Evolutionary conservation across 2,888 invertebrate genomes (phyloP).

Genomic region (Morinoia aosen): DNA sequence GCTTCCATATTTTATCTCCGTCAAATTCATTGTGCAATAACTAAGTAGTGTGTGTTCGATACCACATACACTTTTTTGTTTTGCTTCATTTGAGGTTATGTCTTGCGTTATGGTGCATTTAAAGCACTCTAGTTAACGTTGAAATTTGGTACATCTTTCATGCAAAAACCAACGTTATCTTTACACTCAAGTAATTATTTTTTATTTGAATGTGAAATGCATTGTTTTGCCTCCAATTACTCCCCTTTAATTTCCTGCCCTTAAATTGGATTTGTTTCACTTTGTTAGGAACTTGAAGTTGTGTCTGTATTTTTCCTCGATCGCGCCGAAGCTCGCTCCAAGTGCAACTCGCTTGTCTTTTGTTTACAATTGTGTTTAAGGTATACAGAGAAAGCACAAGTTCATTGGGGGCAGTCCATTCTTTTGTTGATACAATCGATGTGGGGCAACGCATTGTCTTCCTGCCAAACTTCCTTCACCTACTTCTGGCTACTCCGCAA

Average conservation of each 20-base stretch:
- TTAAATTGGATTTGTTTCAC: not conserved
- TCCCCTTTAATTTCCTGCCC: not conserved
- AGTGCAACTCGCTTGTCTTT: slow-evolving; percentile 12
- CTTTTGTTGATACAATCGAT: slow-evolving; percentile 41
- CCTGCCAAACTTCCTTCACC: slow-evolving; percentile 11
- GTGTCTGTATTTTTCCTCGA: not conserved
- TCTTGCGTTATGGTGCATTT: not conserved
- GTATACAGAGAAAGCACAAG: slow-evolving; percentile 5
- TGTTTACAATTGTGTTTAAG: not conserved
- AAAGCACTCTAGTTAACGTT: not conserved
- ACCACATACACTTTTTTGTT: not conserved
- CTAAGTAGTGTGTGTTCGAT: not conserved
- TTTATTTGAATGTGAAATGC: not conserved
- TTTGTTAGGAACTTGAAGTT: not conserved
- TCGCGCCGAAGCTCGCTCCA: not conserved
- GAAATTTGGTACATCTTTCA: not conserved
- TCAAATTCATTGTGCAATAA: not conserved
- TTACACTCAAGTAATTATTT: not conserved
- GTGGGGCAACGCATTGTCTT: slow-evolving; percentile 20
- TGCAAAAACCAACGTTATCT: not conserved
- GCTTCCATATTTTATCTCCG: not conserved
- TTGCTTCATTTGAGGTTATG: not conserved
- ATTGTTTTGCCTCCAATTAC: not conserved
- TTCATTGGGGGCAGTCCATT: slow-evolving; percentile 41
- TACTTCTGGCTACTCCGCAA: slow-evolving; percentile 10